These are phyloP conservation scores for Enteromius argenteus DNA, from an alignment of 2,797 vertebrate genomes.

Conservation along the genomic window DNA sequence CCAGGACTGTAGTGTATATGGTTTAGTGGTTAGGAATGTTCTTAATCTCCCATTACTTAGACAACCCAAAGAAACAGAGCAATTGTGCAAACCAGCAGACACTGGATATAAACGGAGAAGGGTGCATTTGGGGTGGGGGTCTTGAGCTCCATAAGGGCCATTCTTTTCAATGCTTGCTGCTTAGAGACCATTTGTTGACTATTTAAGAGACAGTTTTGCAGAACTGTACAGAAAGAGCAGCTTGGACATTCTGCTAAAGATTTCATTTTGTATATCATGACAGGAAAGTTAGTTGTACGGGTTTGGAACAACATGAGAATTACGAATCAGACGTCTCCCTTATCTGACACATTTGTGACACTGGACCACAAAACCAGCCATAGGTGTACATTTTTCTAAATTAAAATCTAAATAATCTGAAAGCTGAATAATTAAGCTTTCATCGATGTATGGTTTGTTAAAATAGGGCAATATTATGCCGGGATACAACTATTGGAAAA, in stretches of 20 bases:
- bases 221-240: neutral
- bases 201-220: neutral
- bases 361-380: no score
- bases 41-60: constrained; percentile 27
- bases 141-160: constrained; percentile 7
- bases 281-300: no score
- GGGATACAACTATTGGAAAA: no score
- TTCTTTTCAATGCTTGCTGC: neutral
- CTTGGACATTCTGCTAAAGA: neutral
- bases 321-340: neutral
- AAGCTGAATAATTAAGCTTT: no score
- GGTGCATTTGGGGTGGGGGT: neutral
- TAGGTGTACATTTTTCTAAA: no score
- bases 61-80: constrained; percentile 17
- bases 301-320: neutral
- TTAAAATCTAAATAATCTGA: no score
- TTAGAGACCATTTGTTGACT: neutral
- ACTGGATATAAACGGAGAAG: constrained; percentile 22
- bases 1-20: constrained; percentile 12
- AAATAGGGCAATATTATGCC: no score
- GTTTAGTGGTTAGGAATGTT: constrained; percentile 39
- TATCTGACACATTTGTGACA: neutral
- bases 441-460: no score
- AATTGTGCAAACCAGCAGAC: constrained; percentile 42
- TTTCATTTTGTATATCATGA: neutral